Conservation (phyloP, 2,113 vertebrate genomes). For the Todiramphus chloris region DNA sequence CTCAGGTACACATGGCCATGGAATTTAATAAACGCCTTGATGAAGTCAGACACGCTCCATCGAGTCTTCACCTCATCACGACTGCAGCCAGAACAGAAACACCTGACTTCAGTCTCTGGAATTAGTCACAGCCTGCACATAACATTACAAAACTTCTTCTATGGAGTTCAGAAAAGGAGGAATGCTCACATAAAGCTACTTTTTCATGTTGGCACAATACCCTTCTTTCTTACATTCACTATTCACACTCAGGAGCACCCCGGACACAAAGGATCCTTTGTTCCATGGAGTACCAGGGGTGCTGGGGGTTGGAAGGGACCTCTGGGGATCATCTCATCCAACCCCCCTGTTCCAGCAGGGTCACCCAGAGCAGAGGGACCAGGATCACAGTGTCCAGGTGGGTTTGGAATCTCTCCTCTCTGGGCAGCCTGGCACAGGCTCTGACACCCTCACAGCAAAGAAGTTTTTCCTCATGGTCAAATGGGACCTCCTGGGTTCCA, state of each 20-base stretch:
- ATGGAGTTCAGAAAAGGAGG: not conserved
- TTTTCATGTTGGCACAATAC: not conserved
- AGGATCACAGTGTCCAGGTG: no score
- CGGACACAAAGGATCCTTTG: not conserved
- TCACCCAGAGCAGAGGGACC: no score
- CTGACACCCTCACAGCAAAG: no score
- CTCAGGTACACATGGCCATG: conserved; percentile 98
- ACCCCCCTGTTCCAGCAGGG: no score
- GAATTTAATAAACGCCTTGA: conserved; percentile 98
- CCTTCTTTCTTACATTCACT: not conserved
- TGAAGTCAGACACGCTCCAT: conserved; percentile 96
- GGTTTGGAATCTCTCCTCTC: no score
- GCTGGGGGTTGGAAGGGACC: no score
- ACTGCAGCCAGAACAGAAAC: conserved; percentile 74
- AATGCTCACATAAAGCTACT: not conserved
- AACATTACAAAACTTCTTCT: not conserved
- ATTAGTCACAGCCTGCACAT: not conserved
- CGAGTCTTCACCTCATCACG: conserved; percentile 96
- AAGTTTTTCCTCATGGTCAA: no score
- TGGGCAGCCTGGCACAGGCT: no score
- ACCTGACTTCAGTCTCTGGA: conserved; percentile 4
- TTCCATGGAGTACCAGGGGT: no score
- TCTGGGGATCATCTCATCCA: no score
- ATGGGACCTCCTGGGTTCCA: no score
- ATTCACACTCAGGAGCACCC: not conserved